Evolutionary conservation across 2,113 vertebrate genomes (phyloP).

Genomic region (Laticauda laticaudata): DNA sequence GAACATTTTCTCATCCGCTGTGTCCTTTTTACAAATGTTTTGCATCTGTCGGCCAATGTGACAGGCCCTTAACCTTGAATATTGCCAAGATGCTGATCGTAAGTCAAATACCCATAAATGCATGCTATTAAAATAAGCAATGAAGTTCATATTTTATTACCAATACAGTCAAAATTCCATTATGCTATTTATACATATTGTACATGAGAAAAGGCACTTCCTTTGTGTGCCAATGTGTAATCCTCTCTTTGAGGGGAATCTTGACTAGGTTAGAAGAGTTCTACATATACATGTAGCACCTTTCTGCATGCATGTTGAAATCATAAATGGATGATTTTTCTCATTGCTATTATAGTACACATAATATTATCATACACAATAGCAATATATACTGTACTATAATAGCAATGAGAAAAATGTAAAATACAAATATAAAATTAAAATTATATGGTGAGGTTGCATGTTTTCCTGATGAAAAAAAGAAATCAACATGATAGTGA

Average conservation of each 20-base stretch:
- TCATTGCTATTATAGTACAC: too few relatives aligned
- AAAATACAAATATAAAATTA: neutral
- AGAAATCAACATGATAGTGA: neutral
- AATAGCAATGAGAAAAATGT: neutral
- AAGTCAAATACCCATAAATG: neutral
- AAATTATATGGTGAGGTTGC: neutral
- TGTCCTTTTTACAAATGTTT: too few relatives aligned
- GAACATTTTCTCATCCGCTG: too few relatives aligned
- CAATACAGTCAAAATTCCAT: neutral
- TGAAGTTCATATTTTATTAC: neutral
- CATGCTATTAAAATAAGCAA: neutral
- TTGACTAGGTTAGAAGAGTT: neutral
- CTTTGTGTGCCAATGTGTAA: neutral
- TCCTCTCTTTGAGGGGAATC: neutral
- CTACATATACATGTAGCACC: neutral
- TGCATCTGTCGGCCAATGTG: too few relatives aligned
- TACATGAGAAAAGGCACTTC: neutral
- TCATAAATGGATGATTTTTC: neutral
- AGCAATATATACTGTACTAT: neutral
- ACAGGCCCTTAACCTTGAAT: neutral
- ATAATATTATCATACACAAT: too few relatives aligned
- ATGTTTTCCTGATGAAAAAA: too few relatives aligned
- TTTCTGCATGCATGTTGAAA: neutral
- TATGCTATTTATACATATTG: neutral
- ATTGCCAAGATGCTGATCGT: neutral